Base-by-base conservation (phyloP, 2,888 invertebrate genomes). In the Siphonodentalium dalli region DNA sequence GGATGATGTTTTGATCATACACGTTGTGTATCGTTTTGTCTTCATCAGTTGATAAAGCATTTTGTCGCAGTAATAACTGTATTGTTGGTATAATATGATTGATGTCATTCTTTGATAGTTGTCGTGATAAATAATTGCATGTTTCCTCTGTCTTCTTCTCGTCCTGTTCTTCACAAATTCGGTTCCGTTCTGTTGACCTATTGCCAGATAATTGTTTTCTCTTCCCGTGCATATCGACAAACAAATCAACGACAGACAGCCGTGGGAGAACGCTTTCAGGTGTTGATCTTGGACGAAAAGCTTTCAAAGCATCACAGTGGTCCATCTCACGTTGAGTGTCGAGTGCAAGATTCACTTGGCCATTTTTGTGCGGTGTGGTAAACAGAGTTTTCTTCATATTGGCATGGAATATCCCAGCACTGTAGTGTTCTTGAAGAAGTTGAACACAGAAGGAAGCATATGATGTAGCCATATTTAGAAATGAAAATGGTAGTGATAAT, bases 281-380 rank as follows among this genome's bases (percentile, higher is more conserved):
- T 11, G 53, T 62, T 15, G 56, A 55, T n/a, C 55, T 20, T 18
- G 58, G 40, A 18, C 58, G 39, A 31, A 62, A 58, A 6, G 41
- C 53, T 31, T 62, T 62, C 0, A 56, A 28, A 2, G 61, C 61
- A 46, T 55, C 50, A 41, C 35, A 45, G 40, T 58, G 55, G 26
- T 62, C 56, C 33, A 58, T 53, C 27, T 58, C 62, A 3, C 58
- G 27, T 27, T 59, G 45, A 2, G 50, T 53, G 33, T 62, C 58
- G 5, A 54, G 40, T 15, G 54, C 58, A 42, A 62, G 37, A 21
- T 62, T 62, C 4, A 44, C 26, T 9, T 11, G 2, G 29, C 53
- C 48, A 13, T 37, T 46, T 41, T 54, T 48, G 27, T 50, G 53
- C 11, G 46, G 59, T 23, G 57, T 54, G 15, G 42, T 42, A 26